Percentiles rank a stretch among this genome's conserved stretches.
phyloP scores from a whole-genome alignment of 2,888 invertebrate genomes.

The Lepidonotus clava region DNA sequence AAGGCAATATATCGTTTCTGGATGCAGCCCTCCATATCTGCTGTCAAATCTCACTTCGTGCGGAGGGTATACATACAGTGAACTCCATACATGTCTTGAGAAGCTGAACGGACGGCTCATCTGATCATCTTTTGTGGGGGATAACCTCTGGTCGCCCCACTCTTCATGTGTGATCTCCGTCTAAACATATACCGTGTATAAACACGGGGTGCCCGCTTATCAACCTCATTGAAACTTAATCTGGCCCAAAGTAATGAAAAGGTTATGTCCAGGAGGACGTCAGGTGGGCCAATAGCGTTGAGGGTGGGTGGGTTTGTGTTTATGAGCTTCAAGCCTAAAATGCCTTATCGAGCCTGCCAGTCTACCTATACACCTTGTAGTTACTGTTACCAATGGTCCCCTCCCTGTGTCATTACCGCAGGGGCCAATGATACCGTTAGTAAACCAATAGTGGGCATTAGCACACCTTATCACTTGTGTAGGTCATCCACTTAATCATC shows the following conservation, averaged over 20 bases:
- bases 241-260: not conserved
- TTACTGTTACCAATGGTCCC: not conserved
- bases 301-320: not conserved
- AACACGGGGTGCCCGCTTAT: not conserved
- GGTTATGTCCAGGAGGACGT: not conserved
- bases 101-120: not conserved
- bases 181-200: not conserved
- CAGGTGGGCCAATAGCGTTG: too few species aligned
- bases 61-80: not conserved
- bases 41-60: not conserved
- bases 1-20: constrained; percentile 8
- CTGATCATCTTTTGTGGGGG: not conserved
- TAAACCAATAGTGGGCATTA: constrained; percentile 3
- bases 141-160: too few species aligned
- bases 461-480: not conserved
- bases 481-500: constrained; percentile 17
- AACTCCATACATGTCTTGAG: not conserved
- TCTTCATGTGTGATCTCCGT: constrained; percentile 23
- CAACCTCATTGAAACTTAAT: not conserved
- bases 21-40: not conserved
- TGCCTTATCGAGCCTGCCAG: not conserved
- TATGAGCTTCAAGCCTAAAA: not conserved
- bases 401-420: constrained; percentile 12
- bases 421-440: constrained; percentile 18
- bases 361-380: not conserved